Percentiles rank a stretch among this genome's conserved stretches.
These are phyloP conservation scores for Andricus curvator DNA, from an alignment of 2,888 invertebrate genomes.

Conservation along the genomic window DNA sequence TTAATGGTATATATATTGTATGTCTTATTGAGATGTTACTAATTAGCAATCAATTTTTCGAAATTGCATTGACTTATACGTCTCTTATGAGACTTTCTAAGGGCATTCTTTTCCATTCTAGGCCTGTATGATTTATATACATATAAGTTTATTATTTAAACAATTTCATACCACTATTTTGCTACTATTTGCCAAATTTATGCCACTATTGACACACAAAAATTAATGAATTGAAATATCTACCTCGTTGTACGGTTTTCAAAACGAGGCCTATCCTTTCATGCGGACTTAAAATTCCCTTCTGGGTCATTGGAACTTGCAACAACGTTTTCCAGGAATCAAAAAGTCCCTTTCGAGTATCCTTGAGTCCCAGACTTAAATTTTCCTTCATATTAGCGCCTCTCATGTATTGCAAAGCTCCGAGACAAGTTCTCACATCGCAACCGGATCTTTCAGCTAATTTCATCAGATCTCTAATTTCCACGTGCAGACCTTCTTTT, in stretches of 20 bases:
- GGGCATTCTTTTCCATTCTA: too few species aligned
- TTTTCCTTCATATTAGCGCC: slow-evolving; percentile 81
- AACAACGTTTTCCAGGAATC: slow-evolving; percentile 92
- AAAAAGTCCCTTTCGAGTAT: slow-evolving; percentile 91
- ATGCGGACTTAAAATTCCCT: slow-evolving; percentile 57
- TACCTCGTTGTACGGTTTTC: slow-evolving; percentile 69
- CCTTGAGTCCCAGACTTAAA: slow-evolving; percentile 90
- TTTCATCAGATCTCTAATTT: slow-evolving; percentile 85
- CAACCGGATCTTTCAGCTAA: slow-evolving; percentile 91
- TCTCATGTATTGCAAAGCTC: slow-evolving; percentile 89
- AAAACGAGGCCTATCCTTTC: slow-evolving; percentile 67
- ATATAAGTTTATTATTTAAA: too few species aligned
- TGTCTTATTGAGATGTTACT: too few species aligned
- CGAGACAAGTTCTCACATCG: slow-evolving; percentile 95
- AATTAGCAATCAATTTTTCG: too few species aligned
- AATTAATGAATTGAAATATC: slow-evolving; percentile 42
- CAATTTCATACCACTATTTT: too few species aligned
- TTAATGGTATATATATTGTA: too few species aligned
- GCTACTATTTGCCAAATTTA: too few species aligned
- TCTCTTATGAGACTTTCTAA: too few species aligned
- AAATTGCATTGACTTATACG: too few species aligned
- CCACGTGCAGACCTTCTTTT: slow-evolving; percentile 84
- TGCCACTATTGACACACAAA: neutral
- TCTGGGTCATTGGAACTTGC: slow-evolving; percentile 78
- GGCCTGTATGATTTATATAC: too few species aligned